Base-by-base conservation (phyloP, 2,797 vertebrate species). In the Lacerta viridis region DNA sequence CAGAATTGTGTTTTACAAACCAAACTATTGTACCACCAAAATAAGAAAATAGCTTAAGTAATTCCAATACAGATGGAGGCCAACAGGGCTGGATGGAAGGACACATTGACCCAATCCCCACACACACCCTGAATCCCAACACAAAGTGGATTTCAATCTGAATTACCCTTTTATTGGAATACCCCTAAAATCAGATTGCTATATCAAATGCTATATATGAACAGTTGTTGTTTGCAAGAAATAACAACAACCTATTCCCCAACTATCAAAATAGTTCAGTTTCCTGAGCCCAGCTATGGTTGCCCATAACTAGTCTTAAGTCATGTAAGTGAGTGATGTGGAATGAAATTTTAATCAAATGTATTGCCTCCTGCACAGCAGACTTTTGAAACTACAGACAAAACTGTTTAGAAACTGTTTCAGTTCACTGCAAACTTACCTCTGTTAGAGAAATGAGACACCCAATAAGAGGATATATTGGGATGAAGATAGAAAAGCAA, bases 391-490 rank as follows among this genome's bases (percentile, higher is more conserved):
- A 25, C 2, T 27, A 82, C 29, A 82, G 5, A 36, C 2, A 25
- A 41, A 36, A 64, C n/a, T n/a, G n/a, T n/a, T n/a, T n/a, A n/a
- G n/a, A n/a, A n/a, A 59, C 9, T 25, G 69, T 27, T 71, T 84
- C 50, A 50, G 9, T 64, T 25, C 79, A 17, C 11, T 72, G 27
- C 39, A 79, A 41, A 59, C 89, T 91, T 91, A 97, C 97, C 97
- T 97, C 96, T 93, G 97, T 96, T 83, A 97, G 97, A 75, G 93
- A 96, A 55, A 97, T 97, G 76, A 98, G 93, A 69, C 96, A 97
- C 17, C 97, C 97, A 23, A 97, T 94, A 0, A 98, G 97, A 11
- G 97, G 97, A 75, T 98, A 98, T 92, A 98, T 94, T 5, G 97
- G 97, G 88, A 97, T 90, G 87, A 82, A 86, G 86, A 97, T 75